Evolutionary conservation across 2,113 vertebrate genomes (phyloP).

Genomic region (Hiodon tergisus): DNA sequence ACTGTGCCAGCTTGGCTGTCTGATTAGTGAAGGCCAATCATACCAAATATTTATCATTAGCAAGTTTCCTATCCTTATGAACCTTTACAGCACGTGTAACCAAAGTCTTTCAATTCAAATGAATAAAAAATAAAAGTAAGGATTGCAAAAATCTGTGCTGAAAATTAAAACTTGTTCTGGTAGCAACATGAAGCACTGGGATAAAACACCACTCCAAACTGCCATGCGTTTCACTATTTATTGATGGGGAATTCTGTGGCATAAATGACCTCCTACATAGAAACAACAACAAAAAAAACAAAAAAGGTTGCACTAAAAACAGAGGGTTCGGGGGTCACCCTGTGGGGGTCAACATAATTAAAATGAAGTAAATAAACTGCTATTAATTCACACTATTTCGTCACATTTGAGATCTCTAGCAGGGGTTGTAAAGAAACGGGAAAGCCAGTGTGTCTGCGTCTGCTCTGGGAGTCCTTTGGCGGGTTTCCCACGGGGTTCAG

Average conservation of each 20-base stretch:
- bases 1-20: no score
- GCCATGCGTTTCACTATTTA: slow-evolving; percentile 47
- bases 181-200: background rate
- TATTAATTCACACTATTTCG: slow-evolving; percentile 3
- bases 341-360: background rate
- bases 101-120: no score
- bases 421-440: slow-evolving; percentile 10
- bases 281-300: slow-evolving; percentile 24
- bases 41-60: no score
- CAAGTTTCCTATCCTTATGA: no score
- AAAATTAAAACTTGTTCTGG: no score
- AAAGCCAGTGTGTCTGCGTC: background rate
- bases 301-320: slow-evolving; percentile 45
- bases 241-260: slow-evolving; percentile 40
- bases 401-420: slow-evolving; percentile 1
- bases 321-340: background rate
- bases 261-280: no score
- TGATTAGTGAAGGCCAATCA: no score
- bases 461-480: background rate
- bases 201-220: slow-evolving; percentile 13
- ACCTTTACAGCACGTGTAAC: no score
- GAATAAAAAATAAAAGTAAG: no score
- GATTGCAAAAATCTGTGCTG: no score
- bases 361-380: slow-evolving; percentile 8
- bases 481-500: background rate